Conservation (phyloP, 2,797 vertebrate genomes). For the Girardinus metallicus region DNA sequence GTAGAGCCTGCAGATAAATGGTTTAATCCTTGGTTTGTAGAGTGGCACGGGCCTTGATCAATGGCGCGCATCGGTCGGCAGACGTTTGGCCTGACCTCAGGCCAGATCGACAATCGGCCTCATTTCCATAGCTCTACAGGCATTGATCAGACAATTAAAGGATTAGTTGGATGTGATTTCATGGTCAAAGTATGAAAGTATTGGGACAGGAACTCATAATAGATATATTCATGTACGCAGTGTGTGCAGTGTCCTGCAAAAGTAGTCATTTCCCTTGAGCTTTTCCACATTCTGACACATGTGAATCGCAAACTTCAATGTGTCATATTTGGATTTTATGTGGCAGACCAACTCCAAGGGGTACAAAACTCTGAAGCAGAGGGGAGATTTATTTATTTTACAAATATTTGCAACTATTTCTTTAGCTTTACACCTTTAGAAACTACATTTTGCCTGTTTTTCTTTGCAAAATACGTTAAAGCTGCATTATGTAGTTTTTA, state of each 20-base stretch:
- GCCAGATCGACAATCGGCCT: conserved; percentile 61
- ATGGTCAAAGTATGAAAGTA: conserved; percentile 23
- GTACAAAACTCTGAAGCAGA: background rate
- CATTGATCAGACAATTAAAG: conserved; percentile 76
- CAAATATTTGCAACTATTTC: background rate
- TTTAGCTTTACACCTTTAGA: background rate
- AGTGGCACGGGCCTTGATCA: conserved; percentile 61
- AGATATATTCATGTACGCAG: background rate
- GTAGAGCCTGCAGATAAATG: conserved; percentile 56
- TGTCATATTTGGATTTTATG: background rate
- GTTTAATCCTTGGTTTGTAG: conserved; percentile 63
- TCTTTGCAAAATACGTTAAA: background rate
- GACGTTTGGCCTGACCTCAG: conserved; percentile 42
- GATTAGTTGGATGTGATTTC: conserved; percentile 62
- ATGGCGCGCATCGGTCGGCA: conserved; percentile 30
- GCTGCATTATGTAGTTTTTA: too few species aligned
- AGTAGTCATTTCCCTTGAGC: background rate
- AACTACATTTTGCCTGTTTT: background rate
- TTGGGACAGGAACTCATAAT: conserved; percentile 6
- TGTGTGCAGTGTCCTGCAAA: background rate
- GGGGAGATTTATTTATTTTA: background rate
- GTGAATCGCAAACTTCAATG: background rate
- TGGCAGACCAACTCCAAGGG: background rate
- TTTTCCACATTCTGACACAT: background rate
- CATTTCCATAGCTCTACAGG: conserved; percentile 66